Percentiles rank a stretch among this genome's conserved stretches.
Conservation (phyloP, 2,888 invertebrate species). For the Lasioglossum figueresi region DNA sequence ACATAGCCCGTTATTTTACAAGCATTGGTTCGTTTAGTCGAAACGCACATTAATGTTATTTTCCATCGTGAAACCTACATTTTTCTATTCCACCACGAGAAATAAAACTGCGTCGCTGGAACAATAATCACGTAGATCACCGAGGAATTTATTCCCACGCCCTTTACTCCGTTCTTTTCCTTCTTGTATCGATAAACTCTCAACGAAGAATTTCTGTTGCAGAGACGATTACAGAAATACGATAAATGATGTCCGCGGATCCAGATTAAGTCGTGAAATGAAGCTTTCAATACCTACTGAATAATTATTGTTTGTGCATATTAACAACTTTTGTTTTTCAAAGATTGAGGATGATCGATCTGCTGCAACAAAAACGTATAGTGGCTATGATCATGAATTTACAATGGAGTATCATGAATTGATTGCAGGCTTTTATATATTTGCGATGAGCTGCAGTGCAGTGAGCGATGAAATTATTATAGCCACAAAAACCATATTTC, state of each 20-base stretch:
- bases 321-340: background rate
- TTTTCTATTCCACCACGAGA: background rate
- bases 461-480: background rate
- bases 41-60: constrained; percentile 27
- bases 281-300: background rate
- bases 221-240: background rate
- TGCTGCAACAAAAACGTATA: background rate
- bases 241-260: background rate
- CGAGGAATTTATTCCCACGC: constrained; percentile 28
- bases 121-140: constrained; percentile 40
- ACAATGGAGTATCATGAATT: background rate
- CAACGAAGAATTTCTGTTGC: background rate
- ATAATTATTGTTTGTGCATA: background rate
- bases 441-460: background rate
- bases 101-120: constrained; percentile 11
- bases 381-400: background rate
- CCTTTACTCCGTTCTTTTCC: background rate
- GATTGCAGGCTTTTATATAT: background rate
- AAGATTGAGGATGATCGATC: background rate
- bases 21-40: background rate
- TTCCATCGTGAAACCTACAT: background rate
- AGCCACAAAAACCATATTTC: background rate
- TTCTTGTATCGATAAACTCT: background rate
- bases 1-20: background rate
- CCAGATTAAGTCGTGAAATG: background rate